Evolutionary conservation across 2,113 vertebrate species (phyloP), one percentile per base, ranked within the genome.

Genomic region (Apteryx mantelli): DNA sequence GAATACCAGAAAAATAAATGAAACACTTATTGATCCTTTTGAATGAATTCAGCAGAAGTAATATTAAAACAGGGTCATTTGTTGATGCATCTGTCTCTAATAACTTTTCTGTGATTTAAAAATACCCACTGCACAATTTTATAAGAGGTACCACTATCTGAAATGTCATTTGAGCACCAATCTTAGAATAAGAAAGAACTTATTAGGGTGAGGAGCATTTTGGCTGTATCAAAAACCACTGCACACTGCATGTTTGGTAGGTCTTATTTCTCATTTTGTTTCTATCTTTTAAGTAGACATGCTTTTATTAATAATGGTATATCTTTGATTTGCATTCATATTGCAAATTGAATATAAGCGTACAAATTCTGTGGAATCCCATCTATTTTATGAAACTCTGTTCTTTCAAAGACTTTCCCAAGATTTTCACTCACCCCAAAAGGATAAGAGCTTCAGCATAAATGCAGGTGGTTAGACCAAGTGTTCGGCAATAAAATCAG

Each of bases 1-100:
- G 56, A 91, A 81, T 90, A 81, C 30, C 38, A 60, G 28, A 60
- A 91, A 94, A 95, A 82, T 75, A 94, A 96, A 90, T 46, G 5
- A 92, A 93, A 93, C 52, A 61, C 12, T 50, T 86, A 82, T 81
- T 84, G 92, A 97, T 87, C n/a, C 1, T 84, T 89, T 92, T 88
- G 42, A 69, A 84, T 4, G 4, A 93, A 82, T 91, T 86, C 73
- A 84, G 8, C 0, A 2, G 40, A 60, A 76, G 32, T 56, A 68
- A 22, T 48, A 71, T 64, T 50, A 71, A 90, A 93, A 17, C 9
- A 38, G 6, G 8, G 20, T 88, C 7, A n/a, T 61, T 90, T 87
- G 44, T 88, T 58, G 53, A 78, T 91, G 18, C 16, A 70, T 36
- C n/a, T 86, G 7, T 63, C 68, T 91, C 40, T 78, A 81, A 83